Percentiles rank a stretch among this genome's conserved stretches.
Evolutionary conservation across 2,797 vertebrate genomes (phyloP).

Genomic region (Xyrichtys novacula): DNA sequence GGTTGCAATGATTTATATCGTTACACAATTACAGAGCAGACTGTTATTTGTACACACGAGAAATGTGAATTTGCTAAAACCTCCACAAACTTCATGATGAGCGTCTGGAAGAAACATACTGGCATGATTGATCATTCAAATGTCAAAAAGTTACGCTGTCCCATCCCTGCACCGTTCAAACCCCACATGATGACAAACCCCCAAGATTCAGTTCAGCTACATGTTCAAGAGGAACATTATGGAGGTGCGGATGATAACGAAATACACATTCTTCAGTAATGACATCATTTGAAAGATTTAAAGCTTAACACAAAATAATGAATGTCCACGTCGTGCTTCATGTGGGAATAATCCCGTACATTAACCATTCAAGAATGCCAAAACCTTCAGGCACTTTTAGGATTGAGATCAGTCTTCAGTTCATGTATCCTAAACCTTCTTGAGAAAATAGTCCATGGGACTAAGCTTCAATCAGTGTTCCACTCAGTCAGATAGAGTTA

Average conservation of each 20-base stretch:
- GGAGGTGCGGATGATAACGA: slow-evolving; percentile 74
- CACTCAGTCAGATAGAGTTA: slow-evolving; percentile 64
- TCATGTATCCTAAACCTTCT: slow-evolving; percentile 65
- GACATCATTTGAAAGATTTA: slow-evolving; percentile 68
- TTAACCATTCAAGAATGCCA: slow-evolving; percentile 76
- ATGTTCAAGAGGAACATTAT: slow-evolving; percentile 52
- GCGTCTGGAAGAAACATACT: slow-evolving; percentile 43
- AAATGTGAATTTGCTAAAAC: slow-evolving; percentile 50
- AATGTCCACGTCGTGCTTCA: slow-evolving; percentile 60
- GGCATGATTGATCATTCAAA: slow-evolving; percentile 42
- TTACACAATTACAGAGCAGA: slow-evolving; percentile 55
- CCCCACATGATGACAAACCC: slow-evolving; percentile 21
- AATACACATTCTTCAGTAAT: slow-evolving; percentile 61
- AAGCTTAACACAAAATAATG: slow-evolving; percentile 64
- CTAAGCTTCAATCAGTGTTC: slow-evolving; percentile 74
- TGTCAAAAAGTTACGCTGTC: slow-evolving; percentile 3
- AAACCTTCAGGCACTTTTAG: slow-evolving; percentile 87
- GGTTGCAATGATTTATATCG: slow-evolving; percentile 52
- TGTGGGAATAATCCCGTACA: slow-evolving; percentile 74
- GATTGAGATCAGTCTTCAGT: slow-evolving; percentile 74
- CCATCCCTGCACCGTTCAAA: background rate
- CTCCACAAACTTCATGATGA: slow-evolving; percentile 16
- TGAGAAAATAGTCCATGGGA: slow-evolving; percentile 85
- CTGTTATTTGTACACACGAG: slow-evolving; percentile 54
- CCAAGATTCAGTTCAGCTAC: slow-evolving; percentile 50